Conservation (phyloP, 1,140 invertebrate genomes). For the Steinernema khuongi region DNA sequence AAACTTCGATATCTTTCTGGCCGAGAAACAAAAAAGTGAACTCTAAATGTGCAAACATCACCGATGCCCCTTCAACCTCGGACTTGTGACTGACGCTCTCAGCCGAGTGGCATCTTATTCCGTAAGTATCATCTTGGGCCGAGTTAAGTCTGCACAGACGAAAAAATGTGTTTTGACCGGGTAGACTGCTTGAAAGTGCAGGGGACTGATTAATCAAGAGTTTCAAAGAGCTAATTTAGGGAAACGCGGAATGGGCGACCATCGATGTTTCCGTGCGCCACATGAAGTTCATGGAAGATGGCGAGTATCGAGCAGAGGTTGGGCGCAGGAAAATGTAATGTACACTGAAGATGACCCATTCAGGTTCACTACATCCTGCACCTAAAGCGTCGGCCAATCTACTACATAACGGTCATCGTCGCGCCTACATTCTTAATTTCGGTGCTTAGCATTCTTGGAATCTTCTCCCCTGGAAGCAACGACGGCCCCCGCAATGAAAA, state of each 20-base stretch:
- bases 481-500: slow-evolving; percentile 47
- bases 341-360: not conserved
- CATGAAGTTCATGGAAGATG: slow-evolving; percentile 48
- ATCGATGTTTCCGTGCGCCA: slow-evolving; percentile 49
- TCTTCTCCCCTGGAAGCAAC: slow-evolving; percentile 43
- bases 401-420: slow-evolving; percentile 51
- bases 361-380: slow-evolving; percentile 46
- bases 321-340: not conserved
- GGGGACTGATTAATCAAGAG: not conserved
- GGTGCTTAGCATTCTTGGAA: slow-evolving; percentile 43
- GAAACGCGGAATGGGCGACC: slow-evolving; percentile 55
- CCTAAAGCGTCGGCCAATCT: slow-evolving; percentile 43
- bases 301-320: slow-evolving; percentile 42
- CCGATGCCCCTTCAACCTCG: not conserved
- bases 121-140: too few species aligned
- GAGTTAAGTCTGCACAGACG: too few species aligned
- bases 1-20: too few species aligned
- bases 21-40: too few species aligned
- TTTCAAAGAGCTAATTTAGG: slow-evolving; percentile 26
- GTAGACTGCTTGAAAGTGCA: not conserved
- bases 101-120: too few species aligned
- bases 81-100: not conserved
- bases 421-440: slow-evolving; percentile 46
- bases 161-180: not conserved
- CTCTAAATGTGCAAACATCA: too few species aligned